Percentiles rank a stretch among this genome's conserved stretches.
These are phyloP conservation scores for Syndactyla subalaris DNA, from an alignment of 2,797 vertebrate genomes.

Conservation along the genomic window DNA sequence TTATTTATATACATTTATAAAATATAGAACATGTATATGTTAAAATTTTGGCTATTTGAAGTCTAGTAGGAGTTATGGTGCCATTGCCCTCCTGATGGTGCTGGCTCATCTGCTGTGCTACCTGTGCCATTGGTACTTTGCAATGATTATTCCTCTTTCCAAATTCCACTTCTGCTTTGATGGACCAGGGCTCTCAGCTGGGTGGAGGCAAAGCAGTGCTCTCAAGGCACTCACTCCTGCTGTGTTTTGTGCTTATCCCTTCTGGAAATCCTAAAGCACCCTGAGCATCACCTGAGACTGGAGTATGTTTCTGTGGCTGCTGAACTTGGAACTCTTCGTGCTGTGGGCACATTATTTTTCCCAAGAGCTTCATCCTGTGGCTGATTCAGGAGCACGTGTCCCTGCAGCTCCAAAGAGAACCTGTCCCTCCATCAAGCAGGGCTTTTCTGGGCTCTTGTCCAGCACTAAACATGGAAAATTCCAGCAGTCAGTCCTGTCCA, in stretches of 20 bases:
- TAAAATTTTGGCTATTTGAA: not conserved
- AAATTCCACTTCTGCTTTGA: not conserved
- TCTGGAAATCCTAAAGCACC: not conserved
- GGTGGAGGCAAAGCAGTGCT: not conserved
- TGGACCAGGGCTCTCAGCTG: not conserved
- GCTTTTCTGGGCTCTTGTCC: slow-evolving; percentile 6
- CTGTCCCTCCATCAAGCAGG: fast-evolving
- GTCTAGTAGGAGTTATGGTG: not conserved
- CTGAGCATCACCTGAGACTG: not conserved
- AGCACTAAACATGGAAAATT: slow-evolving; percentile 35
- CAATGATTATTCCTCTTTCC: not conserved
- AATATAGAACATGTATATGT: too few relatives aligned
- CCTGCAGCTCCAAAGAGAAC: not conserved
- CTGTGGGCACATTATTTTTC: not conserved
- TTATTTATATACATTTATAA: not conserved
- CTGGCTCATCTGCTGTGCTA: not conserved
- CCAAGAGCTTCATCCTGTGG: not conserved
- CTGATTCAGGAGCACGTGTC: not conserved
- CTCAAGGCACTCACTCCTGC: not conserved
- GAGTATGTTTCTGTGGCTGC: not conserved
- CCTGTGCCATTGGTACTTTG: not conserved
- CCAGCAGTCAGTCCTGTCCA: fast-evolving
- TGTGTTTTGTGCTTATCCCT: not conserved
- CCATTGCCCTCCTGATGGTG: not conserved
- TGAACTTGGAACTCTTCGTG: fast-evolving